Evolutionary conservation across 2,113 vertebrate genomes (phyloP).

Genomic region (Cheirogaleus medius): DNA sequence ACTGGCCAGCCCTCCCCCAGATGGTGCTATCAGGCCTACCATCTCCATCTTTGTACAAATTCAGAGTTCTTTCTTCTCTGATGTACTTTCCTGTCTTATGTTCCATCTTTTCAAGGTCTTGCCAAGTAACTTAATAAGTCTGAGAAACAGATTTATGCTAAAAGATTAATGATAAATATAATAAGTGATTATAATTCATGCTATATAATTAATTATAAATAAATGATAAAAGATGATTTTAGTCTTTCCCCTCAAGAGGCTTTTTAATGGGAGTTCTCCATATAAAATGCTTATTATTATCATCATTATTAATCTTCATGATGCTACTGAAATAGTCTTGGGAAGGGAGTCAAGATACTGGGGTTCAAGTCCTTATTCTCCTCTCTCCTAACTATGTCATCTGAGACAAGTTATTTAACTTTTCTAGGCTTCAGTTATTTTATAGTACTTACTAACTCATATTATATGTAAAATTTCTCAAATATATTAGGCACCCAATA

Average conservation of each 20-base stretch:
- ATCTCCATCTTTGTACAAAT: not conserved
- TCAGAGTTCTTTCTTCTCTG: not conserved
- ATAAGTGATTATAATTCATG: not conserved
- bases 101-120: not conserved
- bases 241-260: not conserved
- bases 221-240: not conserved
- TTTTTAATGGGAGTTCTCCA: not conserved
- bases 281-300: not conserved
- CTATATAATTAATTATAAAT: not conserved
- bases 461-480: not conserved
- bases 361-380: not conserved
- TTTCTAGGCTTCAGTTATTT: not conserved
- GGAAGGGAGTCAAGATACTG: not conserved
- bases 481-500: not conserved
- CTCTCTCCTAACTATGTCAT: not conserved
- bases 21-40: not conserved
- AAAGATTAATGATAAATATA: not conserved
- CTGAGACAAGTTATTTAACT: not conserved
- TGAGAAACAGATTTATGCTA: not conserved
- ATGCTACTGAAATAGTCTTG: not conserved
- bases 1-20: not conserved
- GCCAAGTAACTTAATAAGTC: not conserved
- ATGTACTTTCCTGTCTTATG: not conserved
- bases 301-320: not conserved
- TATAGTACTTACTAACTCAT: not conserved